These are phyloP conservation scores for Tympanuchus pallidicinctus DNA, from an alignment of 2,113 vertebrate species.

Conservation along the genomic window DNA sequence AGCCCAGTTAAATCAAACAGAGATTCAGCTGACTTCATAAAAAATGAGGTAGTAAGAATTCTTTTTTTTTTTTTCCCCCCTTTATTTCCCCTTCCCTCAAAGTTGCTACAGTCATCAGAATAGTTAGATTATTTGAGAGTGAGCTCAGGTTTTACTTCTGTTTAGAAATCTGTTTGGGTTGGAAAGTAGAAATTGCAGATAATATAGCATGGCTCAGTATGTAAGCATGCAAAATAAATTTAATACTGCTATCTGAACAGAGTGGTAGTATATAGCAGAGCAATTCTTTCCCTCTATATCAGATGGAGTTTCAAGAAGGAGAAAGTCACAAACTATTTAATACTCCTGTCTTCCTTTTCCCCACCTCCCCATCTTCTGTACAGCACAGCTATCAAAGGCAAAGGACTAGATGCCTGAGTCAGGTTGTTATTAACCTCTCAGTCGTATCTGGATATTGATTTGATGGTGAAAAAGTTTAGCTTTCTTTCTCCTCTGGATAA, in stretches of 20 bases:
- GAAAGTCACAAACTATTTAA: not conserved
- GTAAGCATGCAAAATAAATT: not conserved
- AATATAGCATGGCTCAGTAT: not conserved
- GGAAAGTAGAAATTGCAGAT: not conserved
- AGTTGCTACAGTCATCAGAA: not conserved
- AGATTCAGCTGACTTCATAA: conserved; percentile 64
- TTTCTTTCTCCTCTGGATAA: not conserved
- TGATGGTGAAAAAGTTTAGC: not conserved
- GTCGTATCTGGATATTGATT: not conserved
- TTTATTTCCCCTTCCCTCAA: fast-evolving
- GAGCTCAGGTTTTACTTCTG: not conserved
- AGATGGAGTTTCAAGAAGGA: not conserved
- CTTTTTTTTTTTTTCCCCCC: not conserved
- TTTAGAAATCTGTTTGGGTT: not conserved
- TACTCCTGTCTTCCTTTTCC: not conserved
- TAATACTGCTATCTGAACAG: not conserved
- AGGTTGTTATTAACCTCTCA: not conserved
- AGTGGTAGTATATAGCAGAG: not conserved
- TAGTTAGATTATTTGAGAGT: not conserved
- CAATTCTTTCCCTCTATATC: not conserved
- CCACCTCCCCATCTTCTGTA: not conserved
- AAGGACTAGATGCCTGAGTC: not conserved
- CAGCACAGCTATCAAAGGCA: not conserved
- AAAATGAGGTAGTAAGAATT: conserved; percentile 82
- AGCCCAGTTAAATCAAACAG: conserved; percentile 26